Evolutionary conservation across 1,140 invertebrate species (phyloP).

Genomic region (Samia ricini): DNA sequence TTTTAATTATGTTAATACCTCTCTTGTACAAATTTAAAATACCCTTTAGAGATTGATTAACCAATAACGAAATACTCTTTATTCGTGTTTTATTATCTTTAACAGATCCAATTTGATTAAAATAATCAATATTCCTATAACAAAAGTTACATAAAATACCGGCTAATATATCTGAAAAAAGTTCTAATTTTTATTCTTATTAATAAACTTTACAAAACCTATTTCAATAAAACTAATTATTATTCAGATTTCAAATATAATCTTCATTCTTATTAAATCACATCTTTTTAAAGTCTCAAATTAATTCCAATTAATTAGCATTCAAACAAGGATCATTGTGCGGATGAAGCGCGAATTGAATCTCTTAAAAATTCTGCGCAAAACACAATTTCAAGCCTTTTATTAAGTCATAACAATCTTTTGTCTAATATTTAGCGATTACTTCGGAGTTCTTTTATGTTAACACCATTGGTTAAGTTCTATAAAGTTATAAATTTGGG

Average conservation of each 20-base stretch:
- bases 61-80: too few relatives aligned
- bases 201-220: background rate
- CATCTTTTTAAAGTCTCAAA: conserved; percentile 43
- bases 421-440: conserved; percentile 22
- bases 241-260: background rate
- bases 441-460: background rate
- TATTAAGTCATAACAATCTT: conserved; percentile 39
- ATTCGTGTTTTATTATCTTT: too few relatives aligned
- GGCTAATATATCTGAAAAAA: too few relatives aligned
- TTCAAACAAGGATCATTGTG: conserved; percentile 64
- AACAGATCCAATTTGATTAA: too few relatives aligned
- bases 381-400: conserved; percentile 45
- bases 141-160: too few relatives aligned
- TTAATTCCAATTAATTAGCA: conserved; percentile 66
- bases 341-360: conserved; percentile 45
- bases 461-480: background rate
- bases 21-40: too few relatives aligned
- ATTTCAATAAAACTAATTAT: background rate
- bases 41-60: too few relatives aligned
- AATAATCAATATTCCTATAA: too few relatives aligned
- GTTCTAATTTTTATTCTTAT: background rate
- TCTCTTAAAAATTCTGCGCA: conserved; percentile 39
- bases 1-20: too few relatives aligned
- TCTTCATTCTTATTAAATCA: conserved; percentile 30
- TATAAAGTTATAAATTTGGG: conserved; percentile 3